Conservation (phyloP, 2,797 vertebrate species). For the Megalops cyprinoides region DNA sequence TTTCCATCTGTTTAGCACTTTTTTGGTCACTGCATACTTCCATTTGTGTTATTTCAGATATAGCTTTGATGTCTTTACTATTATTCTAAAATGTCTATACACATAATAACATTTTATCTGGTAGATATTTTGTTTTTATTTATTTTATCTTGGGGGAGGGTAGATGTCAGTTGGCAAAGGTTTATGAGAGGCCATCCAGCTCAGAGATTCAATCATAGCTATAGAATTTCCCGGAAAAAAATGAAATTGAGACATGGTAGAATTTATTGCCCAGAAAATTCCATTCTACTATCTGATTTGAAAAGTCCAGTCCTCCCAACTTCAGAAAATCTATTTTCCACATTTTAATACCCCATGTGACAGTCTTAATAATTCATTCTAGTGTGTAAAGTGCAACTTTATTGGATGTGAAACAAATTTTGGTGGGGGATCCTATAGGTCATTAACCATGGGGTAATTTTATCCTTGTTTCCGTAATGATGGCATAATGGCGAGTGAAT, state of each 20-base stretch:
- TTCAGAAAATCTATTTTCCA: slow-evolving; percentile 99
- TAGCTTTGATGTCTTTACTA: no score
- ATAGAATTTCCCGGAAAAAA: slow-evolving; percentile 81
- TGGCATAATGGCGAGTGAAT: slow-evolving; percentile 99
- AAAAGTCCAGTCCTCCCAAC: slow-evolving; percentile 99
- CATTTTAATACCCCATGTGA: slow-evolving; percentile 99
- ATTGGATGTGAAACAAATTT: slow-evolving; percentile 99
- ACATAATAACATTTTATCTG: no score
- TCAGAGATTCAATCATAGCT: slow-evolving; percentile 77
- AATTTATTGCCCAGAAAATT: slow-evolving; percentile 99
- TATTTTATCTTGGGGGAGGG: slow-evolving; percentile 56
- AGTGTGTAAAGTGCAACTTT: slow-evolving; percentile 99
- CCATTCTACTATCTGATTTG: slow-evolving; percentile 98
- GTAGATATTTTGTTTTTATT: slow-evolving; percentile 53
- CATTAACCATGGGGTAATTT: slow-evolving; percentile 99
- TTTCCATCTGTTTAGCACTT: no score
- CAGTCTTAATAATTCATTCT: slow-evolving; percentile 99
- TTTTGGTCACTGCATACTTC: no score
- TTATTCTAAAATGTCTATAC: slow-evolving; percentile 28
- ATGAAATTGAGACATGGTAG: slow-evolving; percentile 86
- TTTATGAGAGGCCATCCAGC: slow-evolving; percentile 81
- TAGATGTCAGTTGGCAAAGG: slow-evolving; percentile 73
- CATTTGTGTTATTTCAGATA: no score
- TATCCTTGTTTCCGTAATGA: slow-evolving; percentile 99
- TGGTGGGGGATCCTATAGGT: slow-evolving; percentile 99